A percentile compares a stretch with the other conserved stretches of the same genome.
phyloP scores from a whole-genome alignment of 2,113 vertebrate species.

The Dasyprocta punctata region DNA sequence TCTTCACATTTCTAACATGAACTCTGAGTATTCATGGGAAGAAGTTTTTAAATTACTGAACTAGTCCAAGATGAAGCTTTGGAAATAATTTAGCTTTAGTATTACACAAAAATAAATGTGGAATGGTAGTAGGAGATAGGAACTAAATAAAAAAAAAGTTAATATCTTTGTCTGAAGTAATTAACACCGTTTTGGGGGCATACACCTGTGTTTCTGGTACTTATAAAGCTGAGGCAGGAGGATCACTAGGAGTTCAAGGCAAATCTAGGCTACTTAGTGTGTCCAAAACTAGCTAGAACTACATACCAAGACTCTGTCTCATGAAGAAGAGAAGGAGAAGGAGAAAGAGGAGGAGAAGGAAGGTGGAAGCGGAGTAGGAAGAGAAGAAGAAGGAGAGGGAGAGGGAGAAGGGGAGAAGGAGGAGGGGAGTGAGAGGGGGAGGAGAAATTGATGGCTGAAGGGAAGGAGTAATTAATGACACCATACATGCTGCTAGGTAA shows the following conservation, averaged over 20 bases:
- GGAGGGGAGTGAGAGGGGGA: not conserved
- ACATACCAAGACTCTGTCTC: not conserved
- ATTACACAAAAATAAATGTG: not conserved
- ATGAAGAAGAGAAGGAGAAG: not conserved
- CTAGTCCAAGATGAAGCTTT: not conserved
- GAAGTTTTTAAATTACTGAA: slow-evolving; percentile 18
- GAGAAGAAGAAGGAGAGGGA: not conserved
- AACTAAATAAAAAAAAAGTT: slow-evolving; percentile 22
- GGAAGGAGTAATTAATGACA: not conserved
- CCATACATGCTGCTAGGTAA: not conserved
- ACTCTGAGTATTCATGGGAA: not conserved
- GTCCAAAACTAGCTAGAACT: not conserved
- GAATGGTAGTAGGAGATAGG: slow-evolving; percentile 5
- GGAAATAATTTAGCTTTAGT: slow-evolving; percentile 13
- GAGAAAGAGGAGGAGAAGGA: not conserved
- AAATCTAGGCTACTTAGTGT: not conserved
- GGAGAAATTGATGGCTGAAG: not conserved
- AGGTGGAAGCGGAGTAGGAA: not conserved
- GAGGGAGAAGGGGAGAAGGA: too few relatives aligned
- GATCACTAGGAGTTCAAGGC: not conserved
- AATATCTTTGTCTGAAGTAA: not conserved
- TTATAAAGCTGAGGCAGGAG: not conserved
- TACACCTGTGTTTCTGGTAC: not conserved
- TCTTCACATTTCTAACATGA: not conserved
- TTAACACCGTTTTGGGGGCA: not conserved